Base-by-base conservation (phyloP, 2,888 invertebrate species). In the Junonia oenone region DNA sequence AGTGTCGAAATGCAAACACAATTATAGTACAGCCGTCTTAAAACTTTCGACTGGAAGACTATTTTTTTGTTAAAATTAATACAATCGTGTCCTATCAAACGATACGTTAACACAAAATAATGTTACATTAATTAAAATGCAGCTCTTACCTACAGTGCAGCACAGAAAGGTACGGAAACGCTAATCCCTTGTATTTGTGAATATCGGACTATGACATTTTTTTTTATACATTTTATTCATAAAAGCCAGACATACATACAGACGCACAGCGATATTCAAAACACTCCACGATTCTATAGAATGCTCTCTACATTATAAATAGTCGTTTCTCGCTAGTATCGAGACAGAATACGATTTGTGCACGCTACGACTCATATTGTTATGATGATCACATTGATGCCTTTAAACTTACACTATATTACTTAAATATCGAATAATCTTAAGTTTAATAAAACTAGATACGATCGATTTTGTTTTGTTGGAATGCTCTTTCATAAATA, bases 401-500 rank as follows among this genome's bases (percentile, higher is more conserved):
- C 77, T 82, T 84, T 73, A 76, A 78, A 76, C 78, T 83, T 86
- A 85, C 67, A 40, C 74, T 83, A 81, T 51, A 61, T 70, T 73
- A 74, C 75, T 75, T 75, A 79, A 75, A 73, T 59, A 71, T 63
- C 65, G 74, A 73, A 74, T 80, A 79, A 73, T 59, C 68, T 76
- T 78, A 79, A 66, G 62, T 64, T 78, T 75, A n/a, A n/a, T n/a
- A 78, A 67, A 78, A 72, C 82, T 84, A 84, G 73, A 76, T 78
- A 84, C 78, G 76, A 75, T 82, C 75, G 79, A 75, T 81, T 81
- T 84, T 79, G 73, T 76, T 74, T 68, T 75, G 77, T 85, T 88
- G 89, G 89, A 90, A 90, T 89, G 89, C 89, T 78, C 78, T 79
- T 81, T 78, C 72, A 83, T 85, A 83, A 81, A 80, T 83, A 78